These are phyloP conservation scores for Apantesis nais DNA, from an alignment of 2,888 invertebrate species.

Conservation along the genomic window DNA sequence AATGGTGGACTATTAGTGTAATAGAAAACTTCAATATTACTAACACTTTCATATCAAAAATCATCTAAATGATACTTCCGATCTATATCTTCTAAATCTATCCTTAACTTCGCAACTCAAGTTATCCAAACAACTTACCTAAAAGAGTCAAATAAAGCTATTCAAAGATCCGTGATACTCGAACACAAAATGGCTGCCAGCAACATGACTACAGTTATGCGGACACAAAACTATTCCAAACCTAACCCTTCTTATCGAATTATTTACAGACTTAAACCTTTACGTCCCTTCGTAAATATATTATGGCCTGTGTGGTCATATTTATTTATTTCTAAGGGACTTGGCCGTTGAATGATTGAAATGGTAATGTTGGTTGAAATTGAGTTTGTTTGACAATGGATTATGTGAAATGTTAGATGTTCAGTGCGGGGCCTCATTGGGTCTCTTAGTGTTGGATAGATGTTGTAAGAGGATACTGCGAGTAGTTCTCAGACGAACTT, in stretches of 20 bases:
- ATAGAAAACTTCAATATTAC: background rate
- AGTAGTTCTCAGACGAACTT: background rate
- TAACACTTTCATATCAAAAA: background rate
- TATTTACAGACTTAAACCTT: constrained; percentile 33
- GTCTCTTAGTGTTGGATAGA: background rate
- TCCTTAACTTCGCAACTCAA: background rate
- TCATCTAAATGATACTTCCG: background rate
- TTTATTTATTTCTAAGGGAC: constrained; percentile 23
- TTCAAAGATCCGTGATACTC: background rate
- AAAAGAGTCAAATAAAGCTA: background rate
- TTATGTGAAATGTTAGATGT: constrained; percentile 5
- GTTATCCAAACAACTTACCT: background rate
- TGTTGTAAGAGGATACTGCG: background rate
- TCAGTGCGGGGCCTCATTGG: background rate
- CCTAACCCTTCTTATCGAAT: constrained; percentile 38
- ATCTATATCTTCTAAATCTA: background rate
- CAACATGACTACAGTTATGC: constrained; percentile 5
- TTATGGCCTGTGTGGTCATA: constrained; percentile 18
- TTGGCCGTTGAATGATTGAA: constrained; percentile 26
- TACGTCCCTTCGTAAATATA: constrained; percentile 15
- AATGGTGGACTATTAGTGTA: background rate
- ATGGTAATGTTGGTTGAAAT: constrained; percentile 16
- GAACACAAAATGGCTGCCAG: constrained; percentile 8
- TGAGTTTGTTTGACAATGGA: constrained; percentile 13
- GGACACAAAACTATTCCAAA: constrained; percentile 20